phyloP scores from a whole-genome alignment of 2,797 vertebrate species.

The Falco peregrinus region DNA sequence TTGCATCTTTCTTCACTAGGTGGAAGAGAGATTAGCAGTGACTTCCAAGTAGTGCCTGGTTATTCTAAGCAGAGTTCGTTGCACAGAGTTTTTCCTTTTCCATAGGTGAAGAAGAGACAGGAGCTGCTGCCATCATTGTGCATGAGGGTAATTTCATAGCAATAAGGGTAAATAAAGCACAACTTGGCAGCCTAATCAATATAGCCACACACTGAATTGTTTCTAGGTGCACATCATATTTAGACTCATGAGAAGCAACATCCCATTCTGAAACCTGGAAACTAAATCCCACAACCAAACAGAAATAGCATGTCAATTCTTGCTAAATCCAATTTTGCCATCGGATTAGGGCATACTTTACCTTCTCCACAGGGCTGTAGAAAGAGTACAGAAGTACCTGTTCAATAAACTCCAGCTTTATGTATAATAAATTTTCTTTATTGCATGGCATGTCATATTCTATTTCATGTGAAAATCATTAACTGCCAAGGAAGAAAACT shows the following conservation, averaged over 20 bases:
- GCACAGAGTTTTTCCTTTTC: background rate
- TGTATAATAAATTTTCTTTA: background rate
- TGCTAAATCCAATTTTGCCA: background rate
- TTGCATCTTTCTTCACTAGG: rapidly evolving
- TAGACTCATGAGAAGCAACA: background rate
- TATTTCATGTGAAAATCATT: background rate
- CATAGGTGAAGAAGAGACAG: background rate
- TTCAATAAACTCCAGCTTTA: background rate
- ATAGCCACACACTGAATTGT: background rate
- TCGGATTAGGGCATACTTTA: background rate
- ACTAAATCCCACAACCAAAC: background rate
- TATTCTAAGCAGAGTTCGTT: background rate
- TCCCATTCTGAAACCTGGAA: background rate
- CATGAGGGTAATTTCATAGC: background rate
- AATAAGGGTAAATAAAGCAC: background rate
- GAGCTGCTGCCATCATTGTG: background rate
- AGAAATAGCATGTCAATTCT: background rate
- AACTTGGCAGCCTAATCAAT: background rate
- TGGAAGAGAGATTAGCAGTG: background rate
- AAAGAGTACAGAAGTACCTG: background rate
- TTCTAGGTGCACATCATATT: background rate
- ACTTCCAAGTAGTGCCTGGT: background rate
- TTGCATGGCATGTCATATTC: background rate
- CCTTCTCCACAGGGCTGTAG: background rate
- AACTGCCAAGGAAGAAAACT: background rate